Conservation (phyloP, 2,888 invertebrate genomes). For the Tineola bisselliella region DNA sequence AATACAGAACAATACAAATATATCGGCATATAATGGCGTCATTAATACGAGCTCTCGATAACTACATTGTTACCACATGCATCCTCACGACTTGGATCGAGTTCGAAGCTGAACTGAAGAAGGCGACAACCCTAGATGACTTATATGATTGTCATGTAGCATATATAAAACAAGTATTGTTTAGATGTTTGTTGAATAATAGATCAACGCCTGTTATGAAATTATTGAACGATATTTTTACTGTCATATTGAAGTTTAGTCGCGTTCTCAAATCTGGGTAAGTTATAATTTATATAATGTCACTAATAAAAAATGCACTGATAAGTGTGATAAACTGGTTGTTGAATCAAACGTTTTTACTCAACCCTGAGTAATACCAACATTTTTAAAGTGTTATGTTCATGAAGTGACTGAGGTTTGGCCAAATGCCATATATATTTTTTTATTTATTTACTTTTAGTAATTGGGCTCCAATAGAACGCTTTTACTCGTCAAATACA, state of each 20-base stretch:
- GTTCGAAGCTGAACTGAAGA: constrained; percentile 74
- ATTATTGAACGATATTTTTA: constrained; percentile 76
- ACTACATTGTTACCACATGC: constrained; percentile 81
- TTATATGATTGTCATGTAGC: constrained; percentile 76
- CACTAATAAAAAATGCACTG: no score
- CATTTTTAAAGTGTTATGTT: no score
- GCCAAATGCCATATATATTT: no score
- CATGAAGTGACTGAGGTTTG: no score
- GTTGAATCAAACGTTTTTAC: no score
- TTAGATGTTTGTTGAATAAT: constrained; percentile 78
- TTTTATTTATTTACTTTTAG: no score
- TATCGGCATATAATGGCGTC: constrained; percentile 81
- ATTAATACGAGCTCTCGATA: constrained; percentile 78
- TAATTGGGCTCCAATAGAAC: no score
- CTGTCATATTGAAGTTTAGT: constrained; percentile 76
- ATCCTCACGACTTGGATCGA: constrained; percentile 79
- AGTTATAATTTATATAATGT: constrained; percentile 27
- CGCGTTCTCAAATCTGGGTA: constrained; percentile 66
- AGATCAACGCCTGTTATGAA: constrained; percentile 75
- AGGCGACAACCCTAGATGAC: constrained; percentile 75
- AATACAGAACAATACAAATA: constrained; percentile 76
- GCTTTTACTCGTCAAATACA: no score
- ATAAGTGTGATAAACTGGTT: no score
- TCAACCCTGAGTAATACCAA: no score
- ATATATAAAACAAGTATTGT: constrained; percentile 79